Evolutionary conservation across 2,797 vertebrate species (phyloP), one percentile per base, ranked within the genome.

Genomic region (Helostoma temminkii): DNA sequence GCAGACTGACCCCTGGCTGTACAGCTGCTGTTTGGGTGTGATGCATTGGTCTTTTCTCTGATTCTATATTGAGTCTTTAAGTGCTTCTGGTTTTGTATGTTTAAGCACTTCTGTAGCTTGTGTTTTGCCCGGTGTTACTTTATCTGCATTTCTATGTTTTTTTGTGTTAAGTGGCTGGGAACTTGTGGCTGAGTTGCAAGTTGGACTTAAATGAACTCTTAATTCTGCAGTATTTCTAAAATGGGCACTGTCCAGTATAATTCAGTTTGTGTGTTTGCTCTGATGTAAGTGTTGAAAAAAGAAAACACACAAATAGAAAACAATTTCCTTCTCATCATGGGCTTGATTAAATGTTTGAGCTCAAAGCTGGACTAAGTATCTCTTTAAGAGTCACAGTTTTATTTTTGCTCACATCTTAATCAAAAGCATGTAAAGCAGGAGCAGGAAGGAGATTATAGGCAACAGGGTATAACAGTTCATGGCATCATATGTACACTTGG

Each of bases 1-100:
- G 11, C 61, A 77, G 32, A 50, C 56, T 82, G 84, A 88, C 88
- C 81, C 42, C 43, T 61, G 66, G 54, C 43, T 78, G 56, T 60
- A 64, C 58, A 66, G 67, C 47, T 62, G 66, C 68, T 57, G 26
- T 71, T 49, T 60, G 64, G 53, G 58, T 74, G 66, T 57, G 55
- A 11, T 45, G 52, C 54, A 2, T 58, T 19, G 41, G 21, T 73
- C 47, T 62, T 54, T 48, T 74, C 58, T n/a, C 37, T n/a, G 47
- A 54, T 60, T 72, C 14, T 26, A 7, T 52, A 45, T 59, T 50
- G 37, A 15, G 16, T 48, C n/a, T 32, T 50, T 28, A 9, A 55
- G n/a, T 55, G 22, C 47, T 11, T 48, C 14, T 52, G 3, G 19
- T 41, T 49, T 67, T 58, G 43, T 71, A 11, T 9, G 16, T 22